Base-by-base conservation (phyloP, 2,888 invertebrate species). In the Polymixis lichenea region DNA sequence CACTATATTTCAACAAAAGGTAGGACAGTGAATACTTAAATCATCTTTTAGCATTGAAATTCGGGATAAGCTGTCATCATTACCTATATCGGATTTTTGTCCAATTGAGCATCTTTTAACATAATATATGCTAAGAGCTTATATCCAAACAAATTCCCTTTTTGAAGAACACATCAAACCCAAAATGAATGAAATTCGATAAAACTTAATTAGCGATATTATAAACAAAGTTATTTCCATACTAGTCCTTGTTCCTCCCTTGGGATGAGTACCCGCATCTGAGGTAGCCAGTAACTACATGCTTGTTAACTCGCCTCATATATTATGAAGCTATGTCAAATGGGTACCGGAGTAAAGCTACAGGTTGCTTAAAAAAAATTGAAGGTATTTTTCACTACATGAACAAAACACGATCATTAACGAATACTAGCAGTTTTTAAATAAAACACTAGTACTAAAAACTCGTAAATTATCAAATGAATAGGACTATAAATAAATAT, bases 281-380 rank as follows among this genome's bases (percentile, higher is more conserved):
- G 91, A 91, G 92, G 93, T 92, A 93, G 93, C 93, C 94, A 89
- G 92, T 94, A 94, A 93, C 94, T 95, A 95, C 95, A 94, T 93
- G 96, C 96, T 95, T 95, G 96, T 96, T 96, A 96, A 95, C 95
- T 95, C 95, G 88, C 94, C 95, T 95, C 96, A 96, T 96, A 93
- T 94, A 95, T 96, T 96, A 96, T 96, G 95, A 92, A 96, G 93
- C 91, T 93, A 91, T 94, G 95, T 96, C 95, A 95, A 95, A 95
- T 94, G 78, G 75, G 92, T 94, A 92, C 89, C 89, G 89, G 89
- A 78, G 51, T 72, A 38, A 28, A 65, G 58, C 22, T 93, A 95
- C 89, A 93, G 95, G 87, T 8, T 93, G 95, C 55, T 87, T 0
- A 1, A 13, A 60, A 60, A 60, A 56, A 28, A 56, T 15, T 15